A percentile compares a stretch with the other conserved stretches of the same genome.
phyloP scores from a whole-genome alignment of 2,888 invertebrate genomes.

The Tipula helvola region DNA sequence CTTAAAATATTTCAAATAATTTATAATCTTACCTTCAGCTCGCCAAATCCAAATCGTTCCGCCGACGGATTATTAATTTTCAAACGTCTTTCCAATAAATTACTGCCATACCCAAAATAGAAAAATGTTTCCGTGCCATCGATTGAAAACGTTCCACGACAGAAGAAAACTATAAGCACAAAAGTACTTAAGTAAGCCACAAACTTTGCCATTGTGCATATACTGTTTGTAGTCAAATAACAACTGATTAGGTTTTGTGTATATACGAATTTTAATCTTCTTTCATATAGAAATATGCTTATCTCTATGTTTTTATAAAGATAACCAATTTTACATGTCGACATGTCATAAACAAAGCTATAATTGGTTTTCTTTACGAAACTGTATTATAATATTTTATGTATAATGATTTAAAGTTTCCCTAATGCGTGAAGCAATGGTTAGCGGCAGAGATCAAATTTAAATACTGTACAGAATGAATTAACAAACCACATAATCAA shows the following conservation, averaged over 20 bases:
- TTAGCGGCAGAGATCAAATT: not conserved
- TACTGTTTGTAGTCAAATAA: not conserved
- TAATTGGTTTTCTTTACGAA: not conserved
- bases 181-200: not conserved
- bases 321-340: not conserved
- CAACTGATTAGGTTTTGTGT: not conserved
- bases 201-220: not conserved
- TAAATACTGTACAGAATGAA: no score
- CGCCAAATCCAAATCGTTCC: conserved; percentile 37
- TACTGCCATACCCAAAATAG: conserved; percentile 88
- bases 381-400: not conserved
- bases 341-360: not conserved
- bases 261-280: no score
- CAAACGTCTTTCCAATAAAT: conserved; percentile 66
- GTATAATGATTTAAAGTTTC: not conserved
- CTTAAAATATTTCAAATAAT: not conserved
- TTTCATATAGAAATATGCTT: not conserved
- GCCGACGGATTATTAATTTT: conserved; percentile 70
- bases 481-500: no score
- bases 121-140: conserved; percentile 41
- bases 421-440: not conserved
- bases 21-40: not conserved
- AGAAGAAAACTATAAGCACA: not conserved
- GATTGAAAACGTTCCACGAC: not conserved
- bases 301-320: not conserved